These are phyloP conservation scores for Synanthedon formicaeformis DNA, from an alignment of 2,888 invertebrate species.

Conservation along the genomic window DNA sequence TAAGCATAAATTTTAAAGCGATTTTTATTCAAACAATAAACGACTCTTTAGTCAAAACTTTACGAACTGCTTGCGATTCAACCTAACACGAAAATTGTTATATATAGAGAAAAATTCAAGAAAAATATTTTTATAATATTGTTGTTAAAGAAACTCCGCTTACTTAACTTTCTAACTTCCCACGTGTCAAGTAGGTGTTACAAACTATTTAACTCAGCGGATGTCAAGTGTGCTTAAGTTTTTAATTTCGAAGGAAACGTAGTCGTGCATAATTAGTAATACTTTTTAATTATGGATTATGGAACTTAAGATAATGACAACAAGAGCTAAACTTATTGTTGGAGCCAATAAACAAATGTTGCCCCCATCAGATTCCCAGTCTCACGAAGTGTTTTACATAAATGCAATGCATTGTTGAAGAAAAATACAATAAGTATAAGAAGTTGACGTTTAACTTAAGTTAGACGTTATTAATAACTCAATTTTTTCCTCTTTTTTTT, in stretches of 20 bases:
- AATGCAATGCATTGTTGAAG: constrained; percentile 36
- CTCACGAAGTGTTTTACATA: constrained; percentile 39
- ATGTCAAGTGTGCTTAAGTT: constrained; percentile 13
- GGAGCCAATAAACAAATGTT: neutral
- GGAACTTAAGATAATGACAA: constrained; percentile 4
- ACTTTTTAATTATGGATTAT: constrained; percentile 9
- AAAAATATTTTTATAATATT: too few species aligned
- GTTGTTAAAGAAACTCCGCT: constrained; percentile 1
- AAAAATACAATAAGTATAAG: constrained; percentile 10
- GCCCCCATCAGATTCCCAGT: constrained; percentile 26
- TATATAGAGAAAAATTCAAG: too few species aligned
- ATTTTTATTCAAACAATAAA: too few species aligned
- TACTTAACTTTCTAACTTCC: constrained; percentile 27
- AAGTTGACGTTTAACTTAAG: neutral
- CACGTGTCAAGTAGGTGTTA: constrained; percentile 12
- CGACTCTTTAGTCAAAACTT: too few species aligned
- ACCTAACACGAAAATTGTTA: too few species aligned
- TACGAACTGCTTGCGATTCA: too few species aligned
- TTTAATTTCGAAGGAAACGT: constrained; percentile 10
- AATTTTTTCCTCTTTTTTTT: neutral
- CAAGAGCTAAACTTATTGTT: neutral
- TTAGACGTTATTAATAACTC: neutral
- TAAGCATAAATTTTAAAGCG: too few species aligned
- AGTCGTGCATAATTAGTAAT: constrained; percentile 5
- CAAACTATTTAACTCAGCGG: constrained; percentile 12